Base-by-base conservation (phyloP, 2,797 vertebrate species). In the Siniperca undulata region DNA sequence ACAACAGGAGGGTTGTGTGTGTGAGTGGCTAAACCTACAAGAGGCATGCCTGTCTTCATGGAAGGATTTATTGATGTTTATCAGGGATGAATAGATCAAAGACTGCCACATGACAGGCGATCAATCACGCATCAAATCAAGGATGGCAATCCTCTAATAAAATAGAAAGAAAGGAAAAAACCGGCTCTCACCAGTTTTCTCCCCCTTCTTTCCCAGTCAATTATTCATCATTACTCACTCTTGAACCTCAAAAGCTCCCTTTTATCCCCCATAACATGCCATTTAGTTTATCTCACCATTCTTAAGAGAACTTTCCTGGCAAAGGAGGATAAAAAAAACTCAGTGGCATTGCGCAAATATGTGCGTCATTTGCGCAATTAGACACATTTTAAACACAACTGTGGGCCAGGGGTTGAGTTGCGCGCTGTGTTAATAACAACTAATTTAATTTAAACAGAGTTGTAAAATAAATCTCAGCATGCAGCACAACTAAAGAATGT, bases 41-140 rank as follows among this genome's bases (percentile, higher is more conserved):
- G 95, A 96, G 96, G 95, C 96, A 97, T 96, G 97, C 96, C 95
- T 96, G 97, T 97, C 97, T 97, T 96, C 96, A 96, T 96, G 96
- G 97, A 97, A 96, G 97, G 97, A 97, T 97, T 97, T 99, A 98
- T 97, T 98, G 97, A 98, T 98, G 97, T 97, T 98, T 97, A 99
- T 98, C 97, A 96, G 96, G 96, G 97, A 98, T 98, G 97, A 98
- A 97, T 97, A 97, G 97, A 99, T 98, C 97, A 99, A 98, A 99
- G 97, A 95, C 96, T 96, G 97, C 96, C 97, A 97, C 97, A 96
- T 98, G 98, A 98, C 97, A 97, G 97, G 94, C 97, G 97, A 99
- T 99, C 98, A 98, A 99, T 99, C 97, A 98, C 95, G 95, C 96
- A 97, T 99, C 98, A 99, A 98, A 99, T 98, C 97, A 97, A 97